phyloP scores from a whole-genome alignment of 2,888 invertebrate genomes.

The Cantharis nigra region DNA sequence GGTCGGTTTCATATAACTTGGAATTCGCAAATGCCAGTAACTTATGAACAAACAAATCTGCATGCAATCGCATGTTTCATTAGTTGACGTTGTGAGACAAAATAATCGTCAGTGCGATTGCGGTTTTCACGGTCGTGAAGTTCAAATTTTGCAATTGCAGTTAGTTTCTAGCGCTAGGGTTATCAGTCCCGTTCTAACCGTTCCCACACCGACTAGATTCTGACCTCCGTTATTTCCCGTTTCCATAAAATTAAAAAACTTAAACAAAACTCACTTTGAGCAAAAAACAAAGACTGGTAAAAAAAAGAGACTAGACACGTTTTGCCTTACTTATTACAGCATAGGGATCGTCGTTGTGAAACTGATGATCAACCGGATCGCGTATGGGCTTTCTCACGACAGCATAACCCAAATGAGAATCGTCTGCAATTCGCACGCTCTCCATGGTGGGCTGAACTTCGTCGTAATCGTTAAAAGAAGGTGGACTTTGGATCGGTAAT shows the following conservation, averaged over 20 bases:
- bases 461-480: constrained; percentile 74
- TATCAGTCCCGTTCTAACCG: background rate
- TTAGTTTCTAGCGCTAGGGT: background rate
- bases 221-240: background rate
- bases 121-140: background rate
- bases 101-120: background rate
- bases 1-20: background rate
- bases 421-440: constrained; percentile 75
- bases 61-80: background rate
- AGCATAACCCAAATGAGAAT: constrained; percentile 81
- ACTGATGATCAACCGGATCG: constrained; percentile 68
- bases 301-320: constrained; percentile 65
- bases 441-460: constrained; percentile 69
- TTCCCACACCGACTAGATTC: background rate
- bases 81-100: background rate
- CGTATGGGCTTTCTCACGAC: constrained; percentile 71
- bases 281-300: background rate
- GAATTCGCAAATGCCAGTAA: background rate
- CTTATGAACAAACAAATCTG: background rate
- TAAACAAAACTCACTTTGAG: background rate
- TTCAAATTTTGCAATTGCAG: background rate
- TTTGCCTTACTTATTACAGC: constrained; percentile 85
- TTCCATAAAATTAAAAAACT: background rate
- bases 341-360: constrained; percentile 78
- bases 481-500: constrained; percentile 37